Base-by-base conservation (phyloP, 2,113 vertebrate species). In the Pteruthius melanotis region DNA sequence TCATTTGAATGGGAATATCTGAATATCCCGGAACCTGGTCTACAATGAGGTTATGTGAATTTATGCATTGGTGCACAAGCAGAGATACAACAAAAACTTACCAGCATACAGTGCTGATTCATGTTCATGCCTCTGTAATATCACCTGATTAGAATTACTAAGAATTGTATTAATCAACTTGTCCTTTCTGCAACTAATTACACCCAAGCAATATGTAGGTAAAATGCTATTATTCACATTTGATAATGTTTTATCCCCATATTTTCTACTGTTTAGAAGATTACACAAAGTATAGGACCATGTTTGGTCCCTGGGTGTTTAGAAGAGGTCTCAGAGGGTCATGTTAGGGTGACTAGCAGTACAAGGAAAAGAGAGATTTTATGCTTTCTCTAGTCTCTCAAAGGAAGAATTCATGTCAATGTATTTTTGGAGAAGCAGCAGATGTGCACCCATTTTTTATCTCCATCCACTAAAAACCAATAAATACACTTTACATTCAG, bases 101-200 rank as follows among this genome's bases (percentile, higher is more conserved):
- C 11, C 87, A 94, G 59, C 95, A 95, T 85, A 96, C 76, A 94
- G 84, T 94, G 71, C 40, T 95, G 66, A 96, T 97, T 96, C 94
- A 84, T 76, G 37, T 90, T 90, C 45, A 61, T 83, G 90, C 83
- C 42, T 93, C 56, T 93, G 70, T 83, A 92, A 90, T 95, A 95
- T 87, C 79, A 96, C 69, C 70, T 94, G 92, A 91, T 95, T 83
- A 86, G 71, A 97, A 93, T 31, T 57, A 90, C 71, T 87, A 47
- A 75, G 19, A 66, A 42, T 13, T 3, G 1, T 82, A 74, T 80
- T 89, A 76, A 93, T 90, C 28, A 94, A 72, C 64, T 70, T 78
- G 64, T 49, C 19, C 45, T 94, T 92, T 42, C 42, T 81, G 54
- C 45, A 89, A 30, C 68, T 45, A 52, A 26, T 65, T 78, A 70